Conservation (phyloP, 2,113 vertebrate genomes). For the rat (Rattus norvegicus) region GRCr8 NC_086031.1:49913001-49913500, state of each 20-base stretch:
- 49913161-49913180: neutral
- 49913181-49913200: neutral
- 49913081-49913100: neutral
- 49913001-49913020: neutral
- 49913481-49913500: accelerated
- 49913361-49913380: neutral
- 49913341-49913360: neutral
- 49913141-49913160: neutral
- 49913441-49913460: neutral
- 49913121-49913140: neutral
- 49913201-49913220: neutral
- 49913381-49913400: neutral
- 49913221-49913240: neutral
- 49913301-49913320: neutral
- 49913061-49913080: neutral
- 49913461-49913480: neutral
- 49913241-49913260: neutral
- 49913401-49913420: neutral
- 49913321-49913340: neutral
- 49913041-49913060: neutral
- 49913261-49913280: neutral
- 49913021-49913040: neutral
- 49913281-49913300: neutral
- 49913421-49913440: neutral
- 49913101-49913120: too few relatives aligned